Conservation (phyloP, 2,888 invertebrate genomes). For the Dione vanillae region DNA sequence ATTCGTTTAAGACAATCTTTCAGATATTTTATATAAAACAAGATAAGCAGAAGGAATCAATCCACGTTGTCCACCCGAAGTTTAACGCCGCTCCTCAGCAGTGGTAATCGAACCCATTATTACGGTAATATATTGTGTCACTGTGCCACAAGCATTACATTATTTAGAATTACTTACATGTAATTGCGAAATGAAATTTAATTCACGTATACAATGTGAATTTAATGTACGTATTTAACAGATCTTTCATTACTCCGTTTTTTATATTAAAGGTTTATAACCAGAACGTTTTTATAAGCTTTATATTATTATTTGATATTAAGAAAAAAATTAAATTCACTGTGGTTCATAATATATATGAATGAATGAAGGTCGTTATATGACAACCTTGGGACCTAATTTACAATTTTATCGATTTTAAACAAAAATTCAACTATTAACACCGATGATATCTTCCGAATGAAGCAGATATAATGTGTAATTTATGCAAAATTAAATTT, state of each 20-base stretch:
- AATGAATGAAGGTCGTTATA: conserved; percentile 8
- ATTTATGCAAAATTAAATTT: neutral
- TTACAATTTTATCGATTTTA: conserved; percentile 3
- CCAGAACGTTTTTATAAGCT: neutral
- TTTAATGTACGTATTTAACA: neutral
- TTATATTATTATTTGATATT: neutral
- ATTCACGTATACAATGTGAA: neutral
- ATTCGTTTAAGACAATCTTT: no score
- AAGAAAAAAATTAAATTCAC: neutral
- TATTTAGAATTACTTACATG: no score
- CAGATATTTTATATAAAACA: no score
- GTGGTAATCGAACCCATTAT: no score
- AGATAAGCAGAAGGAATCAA: no score
- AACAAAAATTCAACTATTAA: conserved; percentile 3
- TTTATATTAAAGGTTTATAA: neutral
- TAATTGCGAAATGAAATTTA: neutral
- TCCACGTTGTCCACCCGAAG: no score
- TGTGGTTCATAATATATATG: neutral
- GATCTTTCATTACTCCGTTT: neutral
- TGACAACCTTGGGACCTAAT: conserved; percentile 14
- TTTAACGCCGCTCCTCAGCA: no score
- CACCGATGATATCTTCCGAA: neutral
- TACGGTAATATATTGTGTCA: no score
- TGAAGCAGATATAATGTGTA: conserved; percentile 16
- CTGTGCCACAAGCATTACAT: no score